Conservation (phyloP, 2,797 vertebrate species). For the Myotis myotis region DNA sequence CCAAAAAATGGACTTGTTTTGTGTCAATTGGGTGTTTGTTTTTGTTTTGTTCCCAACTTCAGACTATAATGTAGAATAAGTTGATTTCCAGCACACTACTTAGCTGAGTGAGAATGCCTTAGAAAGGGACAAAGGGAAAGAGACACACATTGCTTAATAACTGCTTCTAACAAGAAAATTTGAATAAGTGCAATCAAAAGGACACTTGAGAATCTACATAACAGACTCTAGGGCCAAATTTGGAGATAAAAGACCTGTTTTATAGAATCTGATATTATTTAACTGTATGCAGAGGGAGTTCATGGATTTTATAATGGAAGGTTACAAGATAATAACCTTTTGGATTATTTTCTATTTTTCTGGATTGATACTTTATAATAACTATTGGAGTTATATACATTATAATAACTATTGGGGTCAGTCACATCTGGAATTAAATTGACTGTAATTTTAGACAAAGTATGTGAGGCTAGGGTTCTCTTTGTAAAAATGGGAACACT, state of each 20-base stretch:
- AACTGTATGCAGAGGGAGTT: neutral
- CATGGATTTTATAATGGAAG: neutral
- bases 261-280: neutral
- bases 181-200: neutral
- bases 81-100: neutral
- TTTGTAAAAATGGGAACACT: neutral
- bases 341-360: slow-evolving; percentile 20
- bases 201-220: neutral
- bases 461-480: neutral
- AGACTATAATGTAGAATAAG: neutral
- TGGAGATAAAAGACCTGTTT: neutral
- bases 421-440: neutral
- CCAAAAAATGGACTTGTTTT: neutral
- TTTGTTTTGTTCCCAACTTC: neutral
- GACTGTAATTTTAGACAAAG: neutral
- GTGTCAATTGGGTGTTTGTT: neutral
- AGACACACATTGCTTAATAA: neutral
- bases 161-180: neutral
- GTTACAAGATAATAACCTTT: neutral
- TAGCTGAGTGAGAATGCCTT: neutral
- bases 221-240: neutral
- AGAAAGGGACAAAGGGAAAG: neutral
- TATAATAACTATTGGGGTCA: neutral
- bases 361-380: neutral
- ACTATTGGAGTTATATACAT: neutral